A percentile compares a stretch with the other conserved stretches of the same genome.
These are phyloP conservation scores for Tenodera sinensis DNA, from an alignment of 2,888 invertebrate species.

Conservation along the genomic window DNA sequence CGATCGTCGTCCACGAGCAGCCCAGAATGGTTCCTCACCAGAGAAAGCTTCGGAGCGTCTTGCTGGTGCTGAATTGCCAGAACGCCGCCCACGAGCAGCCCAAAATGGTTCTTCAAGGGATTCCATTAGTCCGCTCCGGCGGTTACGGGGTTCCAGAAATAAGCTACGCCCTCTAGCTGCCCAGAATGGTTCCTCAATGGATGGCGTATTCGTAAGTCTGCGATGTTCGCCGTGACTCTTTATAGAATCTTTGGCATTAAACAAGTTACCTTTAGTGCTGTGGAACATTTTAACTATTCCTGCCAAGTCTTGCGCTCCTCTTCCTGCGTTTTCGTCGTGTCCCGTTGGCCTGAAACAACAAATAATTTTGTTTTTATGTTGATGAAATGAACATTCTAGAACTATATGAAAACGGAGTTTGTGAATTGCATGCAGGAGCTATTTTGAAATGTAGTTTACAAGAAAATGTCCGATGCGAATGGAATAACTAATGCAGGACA, in stretches of 20 bases:
- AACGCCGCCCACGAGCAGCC: slow-evolving; percentile 2
- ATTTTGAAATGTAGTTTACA: too few species aligned
- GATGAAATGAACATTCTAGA: too few species aligned
- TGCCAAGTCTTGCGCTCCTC: not conserved
- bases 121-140: not conserved
- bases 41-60: not conserved
- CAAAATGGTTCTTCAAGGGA: slow-evolving; percentile 22
- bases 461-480: too few species aligned
- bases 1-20: not conserved
- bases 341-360: not conserved
- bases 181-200: slow-evolving; percentile 28
- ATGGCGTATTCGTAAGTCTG: not conserved
- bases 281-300: not conserved
- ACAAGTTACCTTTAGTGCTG: not conserved
- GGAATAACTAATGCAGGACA: too few species aligned
- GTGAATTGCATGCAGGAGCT: too few species aligned
- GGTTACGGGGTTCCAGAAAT: not conserved
- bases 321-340: not conserved
- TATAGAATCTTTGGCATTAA: not conserved
- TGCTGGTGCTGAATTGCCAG: not conserved
- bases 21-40: slow-evolving; percentile 24
- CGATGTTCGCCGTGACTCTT: not conserved
- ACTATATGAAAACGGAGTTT: too few species aligned
- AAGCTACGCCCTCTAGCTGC: slow-evolving; percentile 19
- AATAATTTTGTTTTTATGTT: too few species aligned